These are phyloP conservation scores for Hemiscyllium ocellatum DNA, from an alignment of 2,113 vertebrate genomes.

Conservation along the genomic window DNA sequence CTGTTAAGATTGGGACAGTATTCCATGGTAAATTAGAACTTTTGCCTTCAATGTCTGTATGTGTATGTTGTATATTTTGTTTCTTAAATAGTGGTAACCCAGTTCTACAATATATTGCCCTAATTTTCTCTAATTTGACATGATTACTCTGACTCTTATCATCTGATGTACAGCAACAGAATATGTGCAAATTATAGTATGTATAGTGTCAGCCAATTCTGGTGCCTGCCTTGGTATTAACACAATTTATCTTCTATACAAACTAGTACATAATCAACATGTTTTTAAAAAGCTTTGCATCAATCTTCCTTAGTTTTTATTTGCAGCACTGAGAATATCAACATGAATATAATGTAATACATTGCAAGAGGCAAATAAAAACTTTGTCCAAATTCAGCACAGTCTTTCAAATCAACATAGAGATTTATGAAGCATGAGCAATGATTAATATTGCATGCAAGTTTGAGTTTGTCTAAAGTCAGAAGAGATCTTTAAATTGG, in stretches of 20 bases:
- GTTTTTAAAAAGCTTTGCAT: neutral
- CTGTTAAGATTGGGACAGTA: neutral
- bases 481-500: neutral
- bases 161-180: neutral
- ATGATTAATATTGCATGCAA: neutral
- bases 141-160: neutral
- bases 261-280: neutral
- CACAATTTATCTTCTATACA: neutral
- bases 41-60: neutral
- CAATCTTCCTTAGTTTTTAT: neutral
- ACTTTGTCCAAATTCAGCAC: neutral
- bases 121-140: neutral
- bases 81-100: neutral
- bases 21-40: neutral
- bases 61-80: neutral
- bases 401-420: neutral
- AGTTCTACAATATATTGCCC: no score
- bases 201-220: neutral
- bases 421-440: neutral
- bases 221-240: neutral
- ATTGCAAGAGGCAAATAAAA: no score
- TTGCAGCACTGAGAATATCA: neutral
- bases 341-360: neutral
- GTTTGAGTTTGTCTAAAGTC: neutral
- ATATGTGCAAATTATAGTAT: neutral